Evolutionary conservation across 1,140 invertebrate genomes (phyloP).

Genomic region (Caenorhabditis briggsae): DNA sequence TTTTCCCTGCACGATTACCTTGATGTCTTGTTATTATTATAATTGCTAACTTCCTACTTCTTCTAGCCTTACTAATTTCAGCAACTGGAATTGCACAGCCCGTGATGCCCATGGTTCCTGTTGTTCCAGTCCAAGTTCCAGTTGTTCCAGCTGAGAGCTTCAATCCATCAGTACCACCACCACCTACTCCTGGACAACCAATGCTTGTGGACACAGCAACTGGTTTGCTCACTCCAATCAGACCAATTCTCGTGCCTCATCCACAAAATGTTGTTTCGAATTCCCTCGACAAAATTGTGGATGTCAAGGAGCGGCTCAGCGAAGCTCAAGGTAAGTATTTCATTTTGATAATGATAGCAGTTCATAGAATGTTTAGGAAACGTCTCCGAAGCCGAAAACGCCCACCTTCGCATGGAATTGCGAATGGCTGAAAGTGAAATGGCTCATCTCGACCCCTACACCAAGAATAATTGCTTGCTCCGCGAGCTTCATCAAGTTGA

Average conservation of each 20-base stretch:
- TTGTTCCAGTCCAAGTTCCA: slow-evolving; percentile 31
- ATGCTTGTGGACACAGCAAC: slow-evolving; percentile 31
- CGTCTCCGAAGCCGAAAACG: slow-evolving; percentile 29
- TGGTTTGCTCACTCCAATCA: slow-evolving; percentile 6
- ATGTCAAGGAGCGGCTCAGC: slow-evolving; percentile 73
- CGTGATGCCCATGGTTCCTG: slow-evolving; percentile 35
- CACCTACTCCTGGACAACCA: slow-evolving; percentile 24
- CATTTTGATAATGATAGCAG: not conserved
- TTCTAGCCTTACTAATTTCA: not conserved
- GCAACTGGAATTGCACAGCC: not conserved
- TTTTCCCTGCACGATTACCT: too few species aligned
- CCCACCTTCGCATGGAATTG: slow-evolving; percentile 57
- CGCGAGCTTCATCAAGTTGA: slow-evolving; percentile 51
- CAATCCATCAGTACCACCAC: slow-evolving; percentile 68
- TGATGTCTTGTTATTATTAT: not conserved
- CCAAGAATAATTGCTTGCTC: slow-evolving; percentile 57
- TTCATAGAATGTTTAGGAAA: slow-evolving; percentile 18
- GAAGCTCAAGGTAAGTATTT: slow-evolving; percentile 65
- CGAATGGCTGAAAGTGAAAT: slow-evolving; percentile 61
- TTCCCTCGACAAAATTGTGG: slow-evolving; percentile 71
- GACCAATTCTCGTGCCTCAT: slow-evolving; percentile 40
- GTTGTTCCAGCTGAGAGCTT: slow-evolving; percentile 65
- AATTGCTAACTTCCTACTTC: not conserved
- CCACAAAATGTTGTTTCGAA: slow-evolving; percentile 71
- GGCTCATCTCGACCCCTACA: slow-evolving; percentile 56